A percentile compares a stretch with the other conserved stretches of the same genome.
Evolutionary conservation across 2,797 vertebrate species (phyloP).

Genomic region (Novumbra hubbsi): DNA sequence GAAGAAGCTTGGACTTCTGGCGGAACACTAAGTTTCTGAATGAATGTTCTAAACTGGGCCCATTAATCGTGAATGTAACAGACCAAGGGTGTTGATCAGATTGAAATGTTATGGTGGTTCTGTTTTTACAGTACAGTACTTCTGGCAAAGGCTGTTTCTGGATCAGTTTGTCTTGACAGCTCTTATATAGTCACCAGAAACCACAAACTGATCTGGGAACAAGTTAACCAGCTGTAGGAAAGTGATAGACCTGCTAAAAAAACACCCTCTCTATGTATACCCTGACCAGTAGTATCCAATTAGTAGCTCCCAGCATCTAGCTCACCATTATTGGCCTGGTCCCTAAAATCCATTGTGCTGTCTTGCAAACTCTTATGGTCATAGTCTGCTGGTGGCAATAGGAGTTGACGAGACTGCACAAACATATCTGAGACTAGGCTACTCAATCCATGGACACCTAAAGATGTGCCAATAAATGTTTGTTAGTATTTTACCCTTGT

Average conservation of each 20-base stretch:
- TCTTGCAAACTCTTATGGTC: background rate
- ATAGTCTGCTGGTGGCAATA: background rate
- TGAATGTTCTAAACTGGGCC: constrained; percentile 15
- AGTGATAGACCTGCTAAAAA: constrained; percentile 9
- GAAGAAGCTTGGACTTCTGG: background rate
- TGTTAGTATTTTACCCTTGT: constrained; percentile 12
- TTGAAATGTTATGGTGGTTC: constrained; percentile 11
- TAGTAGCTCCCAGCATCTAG: constrained; percentile 20
- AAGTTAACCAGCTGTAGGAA: background rate
- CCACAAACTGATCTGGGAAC: background rate
- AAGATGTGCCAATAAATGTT: constrained; percentile 32
- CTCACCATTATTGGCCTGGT: constrained; percentile 4
- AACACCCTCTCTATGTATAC: constrained; percentile 19
- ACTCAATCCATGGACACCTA: constrained; percentile 10
- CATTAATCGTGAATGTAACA: constrained; percentile 23
- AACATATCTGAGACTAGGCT: background rate
- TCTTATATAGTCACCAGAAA: background rate
- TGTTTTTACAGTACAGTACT: constrained; percentile 20
- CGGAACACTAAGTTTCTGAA: background rate
- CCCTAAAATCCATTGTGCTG: background rate
- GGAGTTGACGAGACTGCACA: background rate
- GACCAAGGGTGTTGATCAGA: background rate
- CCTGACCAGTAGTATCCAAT: background rate
- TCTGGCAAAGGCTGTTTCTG: background rate
- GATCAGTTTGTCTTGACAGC: background rate